Base-by-base conservation (phyloP, 2,113 vertebrate genomes). In the Pelobates fuscus region DNA sequence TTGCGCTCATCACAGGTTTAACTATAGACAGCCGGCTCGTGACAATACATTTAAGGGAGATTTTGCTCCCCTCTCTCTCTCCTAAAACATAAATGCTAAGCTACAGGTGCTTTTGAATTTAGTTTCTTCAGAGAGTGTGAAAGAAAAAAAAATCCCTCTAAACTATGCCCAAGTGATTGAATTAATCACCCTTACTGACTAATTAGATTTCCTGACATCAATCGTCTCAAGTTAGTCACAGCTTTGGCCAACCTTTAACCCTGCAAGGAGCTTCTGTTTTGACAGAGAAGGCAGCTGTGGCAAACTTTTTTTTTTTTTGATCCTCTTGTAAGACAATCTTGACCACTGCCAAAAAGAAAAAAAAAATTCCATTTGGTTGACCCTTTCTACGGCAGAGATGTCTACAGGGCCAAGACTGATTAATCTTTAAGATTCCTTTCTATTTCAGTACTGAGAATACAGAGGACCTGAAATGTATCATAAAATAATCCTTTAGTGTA, bases 141-240 rank as follows among this genome's bases (percentile, higher is more conserved):
- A 65, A 80, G 2, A 55, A 55, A 4, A 44, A 37, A 23, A 43
- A 24, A 63, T 18, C 18, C 2, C 62, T 82, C 77, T 83, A 75
- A 84, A 83, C 81, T 71, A 81, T 2, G 70, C 81, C 44, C 3
- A 77, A 59, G 59, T 58, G 66, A 88, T 77, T 81, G 69, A 78
- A 82, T 80, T 78, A 86, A 85, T 63, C 54, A 67, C 55, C 75
- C 70, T 78, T 79, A n/a, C 62, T 78, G 75, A 58, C 77, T 84
- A 90, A 92, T 88, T 89, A 81, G 81, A 84, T 89, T 92, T 84
- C 79, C 70, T 71, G 81, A 82, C 67, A 88, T 84, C 86, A 83
- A 77, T 79, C 79, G 70, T 75, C 84, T 86, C 81, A 83, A 84
- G 80, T 84, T 85, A 79, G 80, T 82, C 84, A 84, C 70, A 79